Evolutionary conservation across 2,113 vertebrate genomes (phyloP), one percentile per base, ranked within the genome.

Genomic region (Podarcis raffonei): DNA sequence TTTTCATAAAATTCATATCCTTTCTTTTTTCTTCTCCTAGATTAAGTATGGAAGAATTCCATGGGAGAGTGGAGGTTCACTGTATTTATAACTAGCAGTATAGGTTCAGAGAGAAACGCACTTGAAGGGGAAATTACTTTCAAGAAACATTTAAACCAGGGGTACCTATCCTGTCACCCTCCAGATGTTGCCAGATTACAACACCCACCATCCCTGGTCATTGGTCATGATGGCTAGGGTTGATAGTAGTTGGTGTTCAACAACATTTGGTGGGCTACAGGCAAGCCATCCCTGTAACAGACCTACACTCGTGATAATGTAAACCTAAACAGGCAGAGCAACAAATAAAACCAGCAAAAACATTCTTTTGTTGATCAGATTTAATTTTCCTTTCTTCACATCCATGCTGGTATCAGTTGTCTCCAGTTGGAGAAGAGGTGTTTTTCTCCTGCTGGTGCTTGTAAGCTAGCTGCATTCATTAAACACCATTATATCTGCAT

Each of bases 401-500:
- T 1, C 42, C 3, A 20, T 81, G 23, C 2, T 92, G 48, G 71
- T 88, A 93, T 62, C 57, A 74, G 94, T 91, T 15, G 84, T 53
- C 59, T 93, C 88, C 6, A 13, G 68, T 93, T 89, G 25, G 91
- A 92, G 92, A 91, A 15, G 23, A 89, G 87, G 88, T 35, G 80
- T 83, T 37, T 76, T 86, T 82, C 82, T 1, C 0, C 59, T 81
- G 35, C 62, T n/a, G 81, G 42, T 48, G 20, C 77, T 87, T 69
- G 80, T 66, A 92, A 69, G 22, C 94, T 69, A 75, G 86, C 39
- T 83, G 84, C 71, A 90, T 90, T 94, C 87, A 95, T 95, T 94
- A 92, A 81, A 94, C 94, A 92, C 93, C 89, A 94, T 95, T 95
- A 94, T 85, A 92, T 94, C 93, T 94, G 82, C 93, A 92, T 95